Conservation (phyloP, 2,888 invertebrate genomes). For the Hanleya hanleyi region DNA sequence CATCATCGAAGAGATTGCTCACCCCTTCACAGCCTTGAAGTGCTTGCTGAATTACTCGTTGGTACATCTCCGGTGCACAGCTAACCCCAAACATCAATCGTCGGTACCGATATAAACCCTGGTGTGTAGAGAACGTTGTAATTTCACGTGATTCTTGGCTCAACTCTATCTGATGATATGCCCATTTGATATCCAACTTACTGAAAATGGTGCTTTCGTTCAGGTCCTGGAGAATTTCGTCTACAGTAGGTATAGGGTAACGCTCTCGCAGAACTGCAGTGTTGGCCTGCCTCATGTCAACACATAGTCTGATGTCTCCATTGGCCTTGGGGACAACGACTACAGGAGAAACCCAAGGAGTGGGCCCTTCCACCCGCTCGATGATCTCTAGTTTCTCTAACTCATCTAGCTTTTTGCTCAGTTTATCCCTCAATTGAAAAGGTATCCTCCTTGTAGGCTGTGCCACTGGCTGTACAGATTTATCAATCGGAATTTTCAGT, state of each 20-base stretch:
- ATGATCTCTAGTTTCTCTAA: neutral
- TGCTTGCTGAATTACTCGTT: conserved; percentile 11
- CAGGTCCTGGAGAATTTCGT: neutral
- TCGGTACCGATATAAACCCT: conserved; percentile 18
- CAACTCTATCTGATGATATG: conserved; percentile 21
- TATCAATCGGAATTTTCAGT: neutral
- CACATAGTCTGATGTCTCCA: neutral
- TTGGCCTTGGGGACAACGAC: neutral
- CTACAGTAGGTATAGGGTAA: conserved; percentile 6
- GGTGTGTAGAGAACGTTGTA: conserved; percentile 23
- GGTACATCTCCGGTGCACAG: conserved; percentile 22
- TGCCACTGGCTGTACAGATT: neutral
- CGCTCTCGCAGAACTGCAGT: neutral
- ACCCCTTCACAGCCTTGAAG: conserved; percentile 15
- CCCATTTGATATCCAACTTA: neutral
- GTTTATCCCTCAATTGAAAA: neutral
- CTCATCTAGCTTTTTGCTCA: neutral
- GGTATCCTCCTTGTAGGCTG: neutral
- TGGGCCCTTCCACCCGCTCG: neutral
- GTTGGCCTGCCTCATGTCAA: conserved; percentile 2
- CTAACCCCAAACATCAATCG: conserved; percentile 32
- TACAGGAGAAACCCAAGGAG: neutral
- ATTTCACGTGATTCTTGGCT: conserved; percentile 11
- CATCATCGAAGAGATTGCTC: conserved; percentile 30
- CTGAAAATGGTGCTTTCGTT: neutral